Percentiles rank a stretch among this genome's conserved stretches.
Evolutionary conservation across 1,140 invertebrate genomes (phyloP).

Genomic region (Pseudomyrmex sp.): DNA sequence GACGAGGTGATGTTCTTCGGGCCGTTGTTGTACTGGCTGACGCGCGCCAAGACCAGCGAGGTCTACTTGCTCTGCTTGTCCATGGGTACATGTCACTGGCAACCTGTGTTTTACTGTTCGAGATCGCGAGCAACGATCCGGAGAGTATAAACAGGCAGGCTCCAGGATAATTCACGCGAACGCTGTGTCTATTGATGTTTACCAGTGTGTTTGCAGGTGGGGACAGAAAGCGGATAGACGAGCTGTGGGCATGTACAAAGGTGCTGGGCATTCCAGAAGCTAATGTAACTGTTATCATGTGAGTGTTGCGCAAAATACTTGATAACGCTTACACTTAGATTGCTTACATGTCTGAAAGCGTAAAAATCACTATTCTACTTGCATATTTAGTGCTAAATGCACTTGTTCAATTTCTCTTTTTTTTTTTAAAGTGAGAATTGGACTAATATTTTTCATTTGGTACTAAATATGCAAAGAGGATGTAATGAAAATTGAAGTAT

Average conservation of each 20-base stretch:
- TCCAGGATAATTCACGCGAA: constrained; percentile 27
- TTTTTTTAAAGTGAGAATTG: not conserved
- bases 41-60: constrained; percentile 87
- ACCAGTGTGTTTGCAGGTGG: constrained; percentile 87
- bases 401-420: not conserved
- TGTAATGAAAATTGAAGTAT: not conserved
- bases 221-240: constrained; percentile 89
- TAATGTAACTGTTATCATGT: constrained; percentile 89
- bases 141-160: not conserved
- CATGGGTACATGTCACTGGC: constrained; percentile 87
- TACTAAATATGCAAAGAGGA: constrained; percentile 21
- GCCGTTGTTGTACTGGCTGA: constrained; percentile 92
- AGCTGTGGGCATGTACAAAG: constrained; percentile 92
- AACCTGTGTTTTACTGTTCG: not conserved
- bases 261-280: constrained; percentile 91
- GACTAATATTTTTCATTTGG: not conserved
- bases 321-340: not conserved
- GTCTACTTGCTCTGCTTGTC: constrained; percentile 95
- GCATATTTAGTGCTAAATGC: constrained; percentile 17
- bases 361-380: not conserved
- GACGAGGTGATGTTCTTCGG: constrained; percentile 99
- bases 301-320: constrained; percentile 38
- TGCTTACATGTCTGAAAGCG: not conserved
- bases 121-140: constrained; percentile 11
- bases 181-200: constrained; percentile 45